phyloP scores from a whole-genome alignment of 2,113 vertebrate genomes.

The Etheostoma cragini region DNA sequence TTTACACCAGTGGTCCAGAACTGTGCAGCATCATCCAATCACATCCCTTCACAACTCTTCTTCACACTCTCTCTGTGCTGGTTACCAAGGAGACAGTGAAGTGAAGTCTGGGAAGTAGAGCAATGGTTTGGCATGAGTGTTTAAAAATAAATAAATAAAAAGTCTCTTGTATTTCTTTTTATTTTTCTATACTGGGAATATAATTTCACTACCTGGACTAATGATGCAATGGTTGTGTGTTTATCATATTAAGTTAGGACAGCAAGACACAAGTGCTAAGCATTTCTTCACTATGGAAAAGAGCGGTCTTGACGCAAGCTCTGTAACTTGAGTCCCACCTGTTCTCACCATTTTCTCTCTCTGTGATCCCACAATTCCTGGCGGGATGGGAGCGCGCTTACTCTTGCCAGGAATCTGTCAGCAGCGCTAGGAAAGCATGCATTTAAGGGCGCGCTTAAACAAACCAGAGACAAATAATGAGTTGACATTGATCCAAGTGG shows the following conservation, averaged over 20 bases:
- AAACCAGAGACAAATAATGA: conserved; percentile 29
- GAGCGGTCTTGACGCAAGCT: conserved; percentile 4
- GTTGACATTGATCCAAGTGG: conserved; percentile 46
- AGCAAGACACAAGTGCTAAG: neutral
- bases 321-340: conserved; percentile 60
- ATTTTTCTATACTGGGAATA: conserved; percentile 21
- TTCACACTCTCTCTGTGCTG: conserved; percentile 70
- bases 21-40: conserved; percentile 73
- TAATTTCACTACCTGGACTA: conserved; percentile 40
- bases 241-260: neutral
- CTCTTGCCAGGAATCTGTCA: conserved; percentile 66
- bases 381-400: neutral
- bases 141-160: neutral
- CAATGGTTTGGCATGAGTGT: conserved; percentile 64
- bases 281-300: neutral
- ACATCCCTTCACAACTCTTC: conserved; percentile 76
- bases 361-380: conserved; percentile 27
- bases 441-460: conserved; percentile 26
- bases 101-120: conserved; percentile 76
- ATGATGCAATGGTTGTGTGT: neutral
- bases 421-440: conserved; percentile 3
- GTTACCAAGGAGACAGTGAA: conserved; percentile 84
- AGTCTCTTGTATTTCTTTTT: conserved; percentile 26
- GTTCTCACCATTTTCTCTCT: conserved; percentile 48
- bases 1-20: conserved; percentile 78